Conservation (phyloP, 2,888 invertebrate genomes). For the Orchesella flavescens region DNA sequence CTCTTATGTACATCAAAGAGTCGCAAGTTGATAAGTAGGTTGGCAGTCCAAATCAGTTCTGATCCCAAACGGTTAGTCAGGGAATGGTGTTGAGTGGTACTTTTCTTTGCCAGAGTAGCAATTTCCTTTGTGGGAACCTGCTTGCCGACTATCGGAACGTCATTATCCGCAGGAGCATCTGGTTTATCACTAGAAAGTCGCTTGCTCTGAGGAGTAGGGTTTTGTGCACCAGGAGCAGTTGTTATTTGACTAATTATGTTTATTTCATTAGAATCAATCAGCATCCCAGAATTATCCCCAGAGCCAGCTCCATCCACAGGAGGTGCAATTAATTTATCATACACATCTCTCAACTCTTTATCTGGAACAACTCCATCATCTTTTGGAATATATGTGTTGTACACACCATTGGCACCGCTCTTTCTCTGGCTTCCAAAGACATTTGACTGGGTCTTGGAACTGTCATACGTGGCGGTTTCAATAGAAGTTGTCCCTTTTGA, state of each 20-base stretch:
- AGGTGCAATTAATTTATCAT: constrained; percentile 41
- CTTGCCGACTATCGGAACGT: not conserved
- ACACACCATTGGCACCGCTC: not conserved
- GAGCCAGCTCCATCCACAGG: not conserved
- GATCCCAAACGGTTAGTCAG: constrained; percentile 58
- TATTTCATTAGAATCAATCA: not conserved
- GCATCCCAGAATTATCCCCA: not conserved
- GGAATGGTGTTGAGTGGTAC: not conserved
- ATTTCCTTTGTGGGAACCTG: not conserved
- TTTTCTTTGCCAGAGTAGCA: not conserved
- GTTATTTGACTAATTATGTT: too few relatives aligned
- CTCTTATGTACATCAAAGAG: constrained; percentile 68
- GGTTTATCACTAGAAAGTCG: not conserved
- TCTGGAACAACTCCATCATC: constrained; percentile 43
- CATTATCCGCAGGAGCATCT: not conserved
- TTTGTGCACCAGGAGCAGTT: not conserved
- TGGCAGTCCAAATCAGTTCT: constrained; percentile 69
- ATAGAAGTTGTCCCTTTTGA: not conserved
- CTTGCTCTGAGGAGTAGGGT: not conserved
- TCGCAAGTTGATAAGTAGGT: constrained; percentile 66
- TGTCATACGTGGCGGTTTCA: not conserved
- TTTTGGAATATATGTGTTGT: constrained; percentile 29
- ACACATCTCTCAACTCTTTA: constrained; percentile 39
- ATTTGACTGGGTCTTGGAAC: not conserved
- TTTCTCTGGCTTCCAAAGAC: too few relatives aligned